These are phyloP conservation scores for Ichneumon xanthorius DNA, from an alignment of 2,888 invertebrate species.

Conservation along the genomic window DNA sequence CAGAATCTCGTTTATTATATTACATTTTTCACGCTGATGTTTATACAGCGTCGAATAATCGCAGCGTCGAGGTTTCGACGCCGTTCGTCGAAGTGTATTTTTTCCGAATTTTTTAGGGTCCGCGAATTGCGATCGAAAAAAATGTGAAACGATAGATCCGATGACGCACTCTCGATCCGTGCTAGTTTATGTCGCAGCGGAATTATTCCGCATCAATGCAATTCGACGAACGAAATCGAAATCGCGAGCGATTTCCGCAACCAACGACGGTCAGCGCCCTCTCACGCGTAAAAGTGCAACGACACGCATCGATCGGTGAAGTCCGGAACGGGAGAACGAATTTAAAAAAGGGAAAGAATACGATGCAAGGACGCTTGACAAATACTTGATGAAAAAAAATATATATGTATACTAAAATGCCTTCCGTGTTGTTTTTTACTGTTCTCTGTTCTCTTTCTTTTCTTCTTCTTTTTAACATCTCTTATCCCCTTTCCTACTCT, in stretches of 20 bases:
- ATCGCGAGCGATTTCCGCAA: too few relatives aligned
- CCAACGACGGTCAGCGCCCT: too few relatives aligned
- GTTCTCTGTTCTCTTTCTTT: conserved; percentile 62
- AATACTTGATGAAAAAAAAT: not conserved
- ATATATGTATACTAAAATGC: conserved; percentile 3
- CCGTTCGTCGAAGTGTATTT: not conserved
- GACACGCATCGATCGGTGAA: not conserved
- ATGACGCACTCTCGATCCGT: too few relatives aligned
- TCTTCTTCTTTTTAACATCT: conserved; percentile 38
- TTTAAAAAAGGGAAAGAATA: not conserved
- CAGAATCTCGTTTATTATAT: conserved; percentile 13
- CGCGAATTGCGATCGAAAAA: too few relatives aligned
- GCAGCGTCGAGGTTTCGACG: conserved; percentile 74
- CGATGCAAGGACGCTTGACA: not conserved
- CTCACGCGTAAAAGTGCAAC: not conserved
- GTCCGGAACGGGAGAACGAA: not conserved
- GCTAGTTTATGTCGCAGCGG: too few relatives aligned
- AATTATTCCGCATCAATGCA: too few relatives aligned
- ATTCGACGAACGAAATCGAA: too few relatives aligned
- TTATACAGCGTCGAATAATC: conserved; percentile 52
- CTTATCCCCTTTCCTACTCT: conserved; percentile 37
- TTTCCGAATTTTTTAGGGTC: too few relatives aligned
- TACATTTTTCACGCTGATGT: conserved; percentile 65
- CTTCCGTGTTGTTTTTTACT: conserved; percentile 9
- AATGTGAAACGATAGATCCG: not conserved